These are phyloP conservation scores for Okapia johnstoni DNA, from an alignment of 2,113 vertebrate genomes.

Conservation along the genomic window DNA sequence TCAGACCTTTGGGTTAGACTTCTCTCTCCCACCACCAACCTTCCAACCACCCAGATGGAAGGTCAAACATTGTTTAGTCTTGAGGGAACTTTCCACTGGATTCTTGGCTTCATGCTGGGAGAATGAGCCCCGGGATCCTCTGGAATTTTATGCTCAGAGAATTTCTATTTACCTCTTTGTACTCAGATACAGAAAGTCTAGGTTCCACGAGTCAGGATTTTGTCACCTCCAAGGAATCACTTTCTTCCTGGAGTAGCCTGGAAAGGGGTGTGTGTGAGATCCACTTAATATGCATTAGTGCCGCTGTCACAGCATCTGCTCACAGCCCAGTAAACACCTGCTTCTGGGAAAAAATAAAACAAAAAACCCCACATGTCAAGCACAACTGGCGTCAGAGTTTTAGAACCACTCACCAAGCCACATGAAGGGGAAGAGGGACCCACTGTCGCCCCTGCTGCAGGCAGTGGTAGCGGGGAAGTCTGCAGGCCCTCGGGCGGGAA, in stretches of 20 bases:
- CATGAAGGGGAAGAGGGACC: neutral
- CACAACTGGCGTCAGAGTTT: neutral
- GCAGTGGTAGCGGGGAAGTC: neutral
- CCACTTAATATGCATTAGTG: neutral
- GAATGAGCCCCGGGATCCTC: neutral
- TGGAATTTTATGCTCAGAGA: neutral
- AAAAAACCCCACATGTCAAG: no score
- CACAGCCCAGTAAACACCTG: neutral
- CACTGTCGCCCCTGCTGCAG: neutral
- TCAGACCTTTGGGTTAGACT: neutral
- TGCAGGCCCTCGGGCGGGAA: neutral
- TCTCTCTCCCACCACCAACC: neutral
- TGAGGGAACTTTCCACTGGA: neutral
- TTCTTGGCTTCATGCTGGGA: neutral
- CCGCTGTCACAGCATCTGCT: accelerated
- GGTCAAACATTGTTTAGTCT: neutral
- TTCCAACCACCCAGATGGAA: neutral
- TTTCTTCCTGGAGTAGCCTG: neutral
- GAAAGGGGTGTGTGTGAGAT: neutral
- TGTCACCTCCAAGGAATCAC: neutral
- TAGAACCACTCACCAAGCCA: neutral
- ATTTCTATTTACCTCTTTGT: neutral
- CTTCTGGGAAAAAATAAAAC: neutral
- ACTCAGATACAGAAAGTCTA: neutral
- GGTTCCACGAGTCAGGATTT: neutral